A percentile compares a stretch with the other conserved stretches of the same genome.
Evolutionary conservation across 2,113 vertebrate genomes (phyloP).

Genomic region (Aleadryas rufinucha): DNA sequence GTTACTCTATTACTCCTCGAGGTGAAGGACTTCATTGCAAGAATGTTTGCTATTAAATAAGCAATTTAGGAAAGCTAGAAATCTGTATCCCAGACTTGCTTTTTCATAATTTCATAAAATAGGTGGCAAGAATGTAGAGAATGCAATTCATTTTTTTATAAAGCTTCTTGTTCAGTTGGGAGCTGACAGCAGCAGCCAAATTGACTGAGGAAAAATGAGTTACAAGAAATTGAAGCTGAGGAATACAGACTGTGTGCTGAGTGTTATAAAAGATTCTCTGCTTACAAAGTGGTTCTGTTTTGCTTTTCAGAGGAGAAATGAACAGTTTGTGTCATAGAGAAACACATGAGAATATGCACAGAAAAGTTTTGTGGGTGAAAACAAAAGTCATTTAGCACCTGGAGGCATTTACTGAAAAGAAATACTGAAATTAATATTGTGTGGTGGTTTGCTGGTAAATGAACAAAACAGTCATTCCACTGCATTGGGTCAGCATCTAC

Average conservation of each 20-base stretch:
- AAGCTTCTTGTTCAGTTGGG: background rate
- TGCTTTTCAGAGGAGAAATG: background rate
- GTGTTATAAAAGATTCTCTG: background rate
- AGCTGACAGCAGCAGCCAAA: constrained; percentile 31
- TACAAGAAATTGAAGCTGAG: background rate
- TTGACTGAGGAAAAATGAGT: constrained; percentile 16
- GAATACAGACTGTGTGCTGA: background rate
- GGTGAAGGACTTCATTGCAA: background rate
- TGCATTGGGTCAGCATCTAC: background rate
- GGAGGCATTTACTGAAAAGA: background rate
- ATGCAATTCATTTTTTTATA: constrained; percentile 5
- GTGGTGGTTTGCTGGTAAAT: background rate
- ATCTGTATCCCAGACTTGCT: background rate
- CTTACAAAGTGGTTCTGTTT: background rate
- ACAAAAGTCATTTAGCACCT: constrained; percentile 16
- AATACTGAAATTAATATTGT: background rate
- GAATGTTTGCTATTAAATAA: background rate
- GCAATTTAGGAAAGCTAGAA: background rate
- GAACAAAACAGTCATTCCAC: background rate
- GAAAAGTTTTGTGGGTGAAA: background rate
- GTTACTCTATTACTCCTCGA: background rate
- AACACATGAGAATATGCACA: background rate
- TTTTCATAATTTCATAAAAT: constrained; percentile 6
- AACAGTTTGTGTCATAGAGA: background rate
- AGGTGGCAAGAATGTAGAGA: background rate